Conservation (phyloP, 2,797 vertebrate species). For the Peromyscus melanophrys region DNA sequence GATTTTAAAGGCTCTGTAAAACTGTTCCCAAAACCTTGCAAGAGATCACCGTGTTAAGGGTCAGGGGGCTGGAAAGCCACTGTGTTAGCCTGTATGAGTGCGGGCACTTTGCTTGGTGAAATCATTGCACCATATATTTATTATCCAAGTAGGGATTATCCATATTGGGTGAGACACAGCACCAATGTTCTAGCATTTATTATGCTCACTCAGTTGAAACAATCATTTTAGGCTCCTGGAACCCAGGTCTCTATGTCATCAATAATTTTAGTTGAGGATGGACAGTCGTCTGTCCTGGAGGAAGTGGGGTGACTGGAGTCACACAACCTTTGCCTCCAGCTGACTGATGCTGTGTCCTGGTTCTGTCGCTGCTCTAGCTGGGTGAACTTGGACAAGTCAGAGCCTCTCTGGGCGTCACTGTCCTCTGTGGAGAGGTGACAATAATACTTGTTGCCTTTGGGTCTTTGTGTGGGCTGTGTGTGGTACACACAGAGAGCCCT, state of each 20-base stretch:
- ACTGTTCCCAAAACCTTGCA: background rate
- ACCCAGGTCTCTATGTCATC: background rate
- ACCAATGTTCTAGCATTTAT: background rate
- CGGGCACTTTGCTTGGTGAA: background rate
- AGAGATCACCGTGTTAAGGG: background rate
- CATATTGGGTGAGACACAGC: background rate
- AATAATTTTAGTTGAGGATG: background rate
- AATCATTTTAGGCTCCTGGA: background rate
- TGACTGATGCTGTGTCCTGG: background rate
- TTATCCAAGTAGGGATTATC: background rate
- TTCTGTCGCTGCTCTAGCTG: background rate
- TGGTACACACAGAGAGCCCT: background rate
- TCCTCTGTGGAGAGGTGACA: background rate
- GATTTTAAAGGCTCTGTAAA: conserved; percentile 37
- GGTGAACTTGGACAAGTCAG: background rate
- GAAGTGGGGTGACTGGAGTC: background rate
- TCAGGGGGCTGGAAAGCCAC: background rate
- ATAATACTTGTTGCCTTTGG: background rate
- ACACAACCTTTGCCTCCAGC: accelerated
- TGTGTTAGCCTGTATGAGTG: background rate
- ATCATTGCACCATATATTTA: background rate
- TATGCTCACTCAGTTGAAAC: background rate
- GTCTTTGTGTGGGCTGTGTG: background rate
- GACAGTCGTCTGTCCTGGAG: background rate
- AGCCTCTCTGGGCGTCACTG: background rate